phyloP scores from a whole-genome alignment of 1,140 invertebrate genomes.

The Orius laevigatus region DNA sequence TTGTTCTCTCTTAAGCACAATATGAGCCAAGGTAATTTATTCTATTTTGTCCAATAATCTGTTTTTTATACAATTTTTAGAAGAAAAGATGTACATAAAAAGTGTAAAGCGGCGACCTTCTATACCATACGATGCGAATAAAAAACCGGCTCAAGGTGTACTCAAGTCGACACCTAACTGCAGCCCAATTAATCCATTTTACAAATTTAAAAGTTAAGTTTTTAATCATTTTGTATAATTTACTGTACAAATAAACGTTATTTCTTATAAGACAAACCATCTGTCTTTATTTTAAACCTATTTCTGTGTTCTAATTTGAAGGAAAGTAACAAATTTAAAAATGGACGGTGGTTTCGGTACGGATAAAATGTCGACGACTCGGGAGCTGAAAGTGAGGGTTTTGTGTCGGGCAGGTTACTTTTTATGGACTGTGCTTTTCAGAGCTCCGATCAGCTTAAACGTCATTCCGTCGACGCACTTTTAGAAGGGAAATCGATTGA shows the following conservation, averaged over 20 bases:
- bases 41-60: too few species aligned
- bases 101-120: slow-evolving; percentile 4
- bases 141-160: slow-evolving; percentile 18
- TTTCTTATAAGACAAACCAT: too few species aligned
- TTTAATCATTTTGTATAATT: too few species aligned
- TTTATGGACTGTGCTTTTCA: neutral
- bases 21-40: slow-evolving; percentile 14
- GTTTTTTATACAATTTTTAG: slow-evolving; percentile 5
- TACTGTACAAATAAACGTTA: too few species aligned
- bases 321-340: too few species aligned
- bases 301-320: too few species aligned
- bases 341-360: too few species aligned
- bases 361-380: too few species aligned
- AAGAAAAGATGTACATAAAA: slow-evolving; percentile 7
- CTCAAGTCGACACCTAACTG: slow-evolving; percentile 14
- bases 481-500: slow-evolving; percentile 7
- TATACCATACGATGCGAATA: slow-evolving; percentile 16
- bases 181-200: slow-evolving; percentile 17
- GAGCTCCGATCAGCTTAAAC: slow-evolving; percentile 3
- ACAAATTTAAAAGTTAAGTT: neutral
- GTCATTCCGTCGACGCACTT: slow-evolving; percentile 1
- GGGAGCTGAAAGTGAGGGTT: too few species aligned
- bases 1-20: slow-evolving; percentile 13
- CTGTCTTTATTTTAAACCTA: too few species aligned
- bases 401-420: too few species aligned